Conservation (phyloP, 1,140 invertebrate genomes). For the Macrosteles quadrilineatus region DNA sequence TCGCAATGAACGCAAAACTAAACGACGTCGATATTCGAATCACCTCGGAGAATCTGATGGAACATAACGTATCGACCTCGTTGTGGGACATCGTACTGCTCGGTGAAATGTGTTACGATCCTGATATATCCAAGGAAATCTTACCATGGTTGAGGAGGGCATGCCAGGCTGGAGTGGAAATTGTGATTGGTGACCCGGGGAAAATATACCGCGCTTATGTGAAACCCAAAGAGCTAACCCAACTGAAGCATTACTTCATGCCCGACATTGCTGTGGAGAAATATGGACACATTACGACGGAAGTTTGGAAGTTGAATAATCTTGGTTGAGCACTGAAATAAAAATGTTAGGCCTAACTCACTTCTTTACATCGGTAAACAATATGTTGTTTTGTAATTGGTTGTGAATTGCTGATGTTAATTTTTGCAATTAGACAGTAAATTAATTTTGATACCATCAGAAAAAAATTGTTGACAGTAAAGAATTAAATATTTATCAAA, state of each 20-base stretch:
- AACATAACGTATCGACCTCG: background rate
- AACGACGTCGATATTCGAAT: conserved; percentile 49
- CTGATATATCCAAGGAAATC: conserved; percentile 51
- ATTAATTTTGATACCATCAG: no score
- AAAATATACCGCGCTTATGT: conserved; percentile 34
- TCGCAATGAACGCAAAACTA: conserved; percentile 54
- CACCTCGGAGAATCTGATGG: conserved; percentile 51
- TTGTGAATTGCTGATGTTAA: no score
- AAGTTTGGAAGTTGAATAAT: background rate
- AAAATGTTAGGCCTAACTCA: no score
- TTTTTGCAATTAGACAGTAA: no score
- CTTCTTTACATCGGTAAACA: no score
- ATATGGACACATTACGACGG: background rate
- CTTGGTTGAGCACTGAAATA: no score
- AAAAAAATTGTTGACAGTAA: no score
- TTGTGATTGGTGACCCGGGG: conserved; percentile 51
- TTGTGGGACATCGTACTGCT: conserved; percentile 54
- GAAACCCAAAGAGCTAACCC: background rate
- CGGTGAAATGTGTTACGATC: conserved; percentile 60
- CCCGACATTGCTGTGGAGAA: background rate
- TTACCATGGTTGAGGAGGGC: conserved; percentile 53
- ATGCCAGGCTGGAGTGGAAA: conserved; percentile 33
- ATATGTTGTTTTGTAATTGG: no score
- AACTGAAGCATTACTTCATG: background rate
- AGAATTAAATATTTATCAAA: no score